Conservation (phyloP, 2,888 invertebrate genomes). For the Terebella lapidaria region DNA sequence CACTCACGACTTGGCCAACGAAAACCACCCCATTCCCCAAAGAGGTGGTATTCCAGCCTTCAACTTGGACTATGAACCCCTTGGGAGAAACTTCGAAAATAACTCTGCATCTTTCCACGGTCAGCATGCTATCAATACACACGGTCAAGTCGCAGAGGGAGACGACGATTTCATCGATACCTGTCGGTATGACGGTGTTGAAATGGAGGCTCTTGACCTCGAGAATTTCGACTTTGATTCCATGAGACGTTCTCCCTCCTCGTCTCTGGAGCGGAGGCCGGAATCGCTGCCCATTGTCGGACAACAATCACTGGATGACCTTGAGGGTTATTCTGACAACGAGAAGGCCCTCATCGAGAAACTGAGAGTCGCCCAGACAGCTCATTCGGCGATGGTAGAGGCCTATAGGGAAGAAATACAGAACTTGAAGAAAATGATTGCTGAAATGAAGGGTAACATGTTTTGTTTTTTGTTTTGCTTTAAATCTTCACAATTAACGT, state of each 20-base stretch:
- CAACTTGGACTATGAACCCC: no score
- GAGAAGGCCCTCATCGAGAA: conserved; percentile 48
- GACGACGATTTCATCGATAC: conserved; percentile 5
- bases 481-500: no score
- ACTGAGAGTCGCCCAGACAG: conserved; percentile 45
- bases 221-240: conserved; percentile 12
- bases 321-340: conserved; percentile 40
- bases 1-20: no score
- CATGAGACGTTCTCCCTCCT: neutral
- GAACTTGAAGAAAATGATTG: neutral
- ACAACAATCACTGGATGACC: conserved; percentile 3
- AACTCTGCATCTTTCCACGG: no score
- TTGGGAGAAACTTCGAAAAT: no score
- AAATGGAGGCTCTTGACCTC: conserved; percentile 18
- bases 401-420: conserved; percentile 25
- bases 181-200: conserved; percentile 17
- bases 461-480: no score
- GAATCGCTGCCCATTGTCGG: neutral
- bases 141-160: no score
- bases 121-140: no score
- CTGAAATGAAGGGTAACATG: neutral
- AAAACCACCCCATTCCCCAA: no score
- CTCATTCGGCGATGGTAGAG: conserved; percentile 40
- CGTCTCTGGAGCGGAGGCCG: neutral
- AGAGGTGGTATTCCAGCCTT: no score